Conservation (phyloP, 2,113 vertebrate genomes). For the Alligator sinensis region DNA sequence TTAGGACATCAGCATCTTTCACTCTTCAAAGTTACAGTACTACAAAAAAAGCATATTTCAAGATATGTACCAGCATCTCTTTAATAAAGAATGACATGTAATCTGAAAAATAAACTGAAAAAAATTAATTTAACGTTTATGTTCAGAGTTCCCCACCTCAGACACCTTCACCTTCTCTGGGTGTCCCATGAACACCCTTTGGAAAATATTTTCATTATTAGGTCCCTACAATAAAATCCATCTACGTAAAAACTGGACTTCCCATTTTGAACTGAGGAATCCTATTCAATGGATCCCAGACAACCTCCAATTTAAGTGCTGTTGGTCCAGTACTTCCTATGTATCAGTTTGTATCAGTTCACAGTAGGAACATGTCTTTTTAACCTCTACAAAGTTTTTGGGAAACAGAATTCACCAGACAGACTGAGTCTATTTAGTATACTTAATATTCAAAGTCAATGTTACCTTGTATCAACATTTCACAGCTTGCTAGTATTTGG, state of each 20-base stretch:
- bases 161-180: constrained; percentile 68
- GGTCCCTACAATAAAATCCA: constrained; percentile 58
- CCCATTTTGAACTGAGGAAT: constrained; percentile 61
- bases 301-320: constrained; percentile 60
- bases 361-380: neutral
- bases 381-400: constrained; percentile 59
- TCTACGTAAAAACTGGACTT: constrained; percentile 54
- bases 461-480: constrained; percentile 57
- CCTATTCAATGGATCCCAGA: constrained; percentile 57
- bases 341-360: constrained; percentile 39
- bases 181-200: constrained; percentile 81
- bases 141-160: constrained; percentile 79
- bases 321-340: constrained; percentile 48
- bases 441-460: constrained; percentile 34
- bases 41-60: constrained; percentile 83
- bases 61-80: constrained; percentile 85
- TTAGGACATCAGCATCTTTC: constrained; percentile 82
- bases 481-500: constrained; percentile 48
- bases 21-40: constrained; percentile 84
- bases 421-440: constrained; percentile 51
- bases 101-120: constrained; percentile 90
- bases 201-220: constrained; percentile 23
- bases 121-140: constrained; percentile 83
- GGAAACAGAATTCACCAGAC: constrained; percentile 48
- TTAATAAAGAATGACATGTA: constrained; percentile 86